Conservation (phyloP, 2,888 invertebrate species). For the Digitonthophagus gazella region DNA sequence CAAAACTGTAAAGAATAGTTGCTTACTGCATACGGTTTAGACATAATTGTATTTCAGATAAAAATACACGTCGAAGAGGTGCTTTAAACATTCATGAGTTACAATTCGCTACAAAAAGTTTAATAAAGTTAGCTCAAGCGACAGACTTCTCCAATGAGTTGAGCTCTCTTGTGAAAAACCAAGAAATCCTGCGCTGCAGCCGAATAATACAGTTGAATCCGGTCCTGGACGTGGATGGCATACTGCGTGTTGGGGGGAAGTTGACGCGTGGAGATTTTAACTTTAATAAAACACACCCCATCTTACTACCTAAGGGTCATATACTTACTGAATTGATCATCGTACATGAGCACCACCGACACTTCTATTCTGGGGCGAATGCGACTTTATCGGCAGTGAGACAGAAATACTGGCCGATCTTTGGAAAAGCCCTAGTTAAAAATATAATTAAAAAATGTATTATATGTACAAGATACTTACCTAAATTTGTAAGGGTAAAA, state of each 20-base stretch:
- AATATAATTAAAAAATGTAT: conserved; percentile 29
- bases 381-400: background rate
- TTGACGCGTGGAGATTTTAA: conserved; percentile 14
- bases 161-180: no score
- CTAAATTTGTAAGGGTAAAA: conserved; percentile 17
- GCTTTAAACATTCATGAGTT: no score
- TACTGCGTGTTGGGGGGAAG: conserved; percentile 25
- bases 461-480: conserved; percentile 24
- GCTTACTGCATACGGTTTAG: no score
- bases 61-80: no score
- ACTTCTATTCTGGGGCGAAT: conserved; percentile 10
- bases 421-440: conserved; percentile 23
- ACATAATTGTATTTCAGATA: no score
- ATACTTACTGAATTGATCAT: background rate
- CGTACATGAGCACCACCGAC: conserved; percentile 2
- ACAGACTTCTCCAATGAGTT: no score
- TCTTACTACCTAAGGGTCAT: conserved; percentile 13
- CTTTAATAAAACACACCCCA: conserved; percentile 9
- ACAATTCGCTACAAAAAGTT: no score
- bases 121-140: no score
- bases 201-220: conserved; percentile 25
- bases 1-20: no score
- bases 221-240: conserved; percentile 26
- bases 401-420: background rate
- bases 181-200: no score